These are phyloP conservation scores for Cantharis nigra DNA, from an alignment of 2,888 invertebrate genomes.

Conservation along the genomic window DNA sequence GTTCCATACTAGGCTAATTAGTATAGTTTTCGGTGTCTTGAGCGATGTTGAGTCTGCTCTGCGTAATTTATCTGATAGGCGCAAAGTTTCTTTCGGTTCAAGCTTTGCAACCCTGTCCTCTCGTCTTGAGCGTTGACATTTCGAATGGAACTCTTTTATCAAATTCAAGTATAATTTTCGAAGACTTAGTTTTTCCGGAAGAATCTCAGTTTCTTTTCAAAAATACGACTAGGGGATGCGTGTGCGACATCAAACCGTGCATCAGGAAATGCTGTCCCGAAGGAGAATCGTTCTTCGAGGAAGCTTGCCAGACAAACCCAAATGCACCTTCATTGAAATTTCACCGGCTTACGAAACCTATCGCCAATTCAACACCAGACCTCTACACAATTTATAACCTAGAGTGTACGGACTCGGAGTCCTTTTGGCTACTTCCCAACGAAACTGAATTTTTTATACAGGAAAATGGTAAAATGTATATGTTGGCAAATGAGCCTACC, in stretches of 20 bases:
- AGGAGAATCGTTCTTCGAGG: neutral
- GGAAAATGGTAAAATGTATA: neutral
- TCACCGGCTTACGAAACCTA: neutral
- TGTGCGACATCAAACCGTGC: slow-evolving; percentile 5
- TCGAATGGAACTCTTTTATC: slow-evolving; percentile 14
- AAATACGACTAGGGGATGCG: neutral
- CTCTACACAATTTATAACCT: slow-evolving; percentile 22
- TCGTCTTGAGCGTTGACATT: slow-evolving; percentile 22
- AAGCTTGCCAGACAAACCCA: neutral
- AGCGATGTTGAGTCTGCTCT: neutral
- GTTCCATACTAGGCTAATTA: neutral
- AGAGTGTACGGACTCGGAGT: neutral
- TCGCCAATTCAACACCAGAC: neutral
- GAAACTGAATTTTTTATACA: slow-evolving; percentile 2
- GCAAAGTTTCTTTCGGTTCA: neutral
- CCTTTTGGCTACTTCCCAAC: neutral
- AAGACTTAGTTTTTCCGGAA: slow-evolving; percentile 15
- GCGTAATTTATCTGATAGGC: neutral
- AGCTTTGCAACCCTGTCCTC: neutral
- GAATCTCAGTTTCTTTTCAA: neutral
- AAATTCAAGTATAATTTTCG: slow-evolving; percentile 13
- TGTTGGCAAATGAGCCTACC: neutral
- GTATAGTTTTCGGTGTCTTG: neutral
- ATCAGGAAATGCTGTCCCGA: slow-evolving; percentile 14
- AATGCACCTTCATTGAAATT: neutral